These are phyloP conservation scores for Rhinoraja longicauda DNA, from an alignment of 2,797 vertebrate species.

Conservation along the genomic window DNA sequence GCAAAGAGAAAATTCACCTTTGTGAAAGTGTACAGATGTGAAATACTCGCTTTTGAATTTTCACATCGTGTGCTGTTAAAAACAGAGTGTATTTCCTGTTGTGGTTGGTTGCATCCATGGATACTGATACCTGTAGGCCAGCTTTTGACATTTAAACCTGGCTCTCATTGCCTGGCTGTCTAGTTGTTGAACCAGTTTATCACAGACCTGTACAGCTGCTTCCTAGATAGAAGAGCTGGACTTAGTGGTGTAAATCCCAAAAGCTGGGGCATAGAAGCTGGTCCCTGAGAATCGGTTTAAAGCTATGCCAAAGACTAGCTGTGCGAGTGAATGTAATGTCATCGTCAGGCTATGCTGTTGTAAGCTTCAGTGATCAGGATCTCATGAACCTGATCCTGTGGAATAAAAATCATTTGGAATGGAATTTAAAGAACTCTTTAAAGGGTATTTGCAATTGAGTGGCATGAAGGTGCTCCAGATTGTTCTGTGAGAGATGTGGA, in stretches of 20 bases:
- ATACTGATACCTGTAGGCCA: neutral
- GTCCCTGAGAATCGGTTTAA: neutral
- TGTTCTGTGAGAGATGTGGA: too few species aligned
- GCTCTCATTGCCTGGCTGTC: neutral
- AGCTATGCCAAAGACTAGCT: neutral
- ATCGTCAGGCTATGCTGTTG: neutral
- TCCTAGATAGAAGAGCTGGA: neutral
- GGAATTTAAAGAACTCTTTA: neutral
- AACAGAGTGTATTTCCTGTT: neutral
- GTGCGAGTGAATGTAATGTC: neutral
- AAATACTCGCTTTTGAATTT: neutral
- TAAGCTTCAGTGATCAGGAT: neutral
- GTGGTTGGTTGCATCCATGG: neutral
- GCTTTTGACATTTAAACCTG: constrained; percentile 8
- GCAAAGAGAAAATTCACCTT: neutral
- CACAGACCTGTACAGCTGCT: neutral
- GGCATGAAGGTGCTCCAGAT: too few species aligned
- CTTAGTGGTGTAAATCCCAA: neutral
- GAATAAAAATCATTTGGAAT: neutral
- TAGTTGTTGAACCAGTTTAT: neutral
- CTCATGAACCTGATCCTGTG: neutral
- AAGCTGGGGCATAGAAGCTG: neutral
- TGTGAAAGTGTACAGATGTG: neutral
- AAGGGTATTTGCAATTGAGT: neutral
- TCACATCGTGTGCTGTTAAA: neutral